Base-by-base conservation (phyloP, 2,113 vertebrate species). In the Cichladusa arquata region DNA sequence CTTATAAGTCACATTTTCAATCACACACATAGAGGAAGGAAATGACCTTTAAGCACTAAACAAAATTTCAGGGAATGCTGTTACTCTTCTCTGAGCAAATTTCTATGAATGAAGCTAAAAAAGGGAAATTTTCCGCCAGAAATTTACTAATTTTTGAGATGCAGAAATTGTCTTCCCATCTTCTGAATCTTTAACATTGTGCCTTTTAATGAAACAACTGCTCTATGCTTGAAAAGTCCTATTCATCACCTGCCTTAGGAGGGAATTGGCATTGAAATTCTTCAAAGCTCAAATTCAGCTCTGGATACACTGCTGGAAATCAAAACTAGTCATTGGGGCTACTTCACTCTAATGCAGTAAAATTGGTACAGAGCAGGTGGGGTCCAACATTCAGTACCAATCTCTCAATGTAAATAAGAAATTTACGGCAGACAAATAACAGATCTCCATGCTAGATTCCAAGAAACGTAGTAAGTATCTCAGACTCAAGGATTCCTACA, bases 1-100 rank as follows among this genome's bases (percentile, higher is more conserved):
- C 86, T 88, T 83, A 44, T 36, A 69, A 69, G 80, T 80, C 83
- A 95, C 88, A 90, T 95, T 95, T 96, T 65, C 94, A 94, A 92
- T 96, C 56, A 74, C 67, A 78, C 53, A 51, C 36, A 65, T 7
- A 22, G 66, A 86, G 58, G 29, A 85, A 70, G 34, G 50, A 31
- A 70, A 48, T 70, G 83, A 92, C 78, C 94, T 88, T 84, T 48
- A 90, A 80, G 58, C 44, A 33, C 29, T 29, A 29, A 86, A 76
- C 54, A 86, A n/a, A 38, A 58, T 93, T 71, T 58, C 45, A 80
- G 14, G 38, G 40, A 74, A 74, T 17, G n/a, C 16, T 40, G 23
- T 40, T 81, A 14, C n/a, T 74, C 56, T 88, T 36, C 56, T 77
- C 61, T 15, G n/a, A 61, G 67, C 9, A 34, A 58, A 69, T 62